Conservation (phyloP, 1,140 invertebrate species). For the Spodoptera litura region DNA sequence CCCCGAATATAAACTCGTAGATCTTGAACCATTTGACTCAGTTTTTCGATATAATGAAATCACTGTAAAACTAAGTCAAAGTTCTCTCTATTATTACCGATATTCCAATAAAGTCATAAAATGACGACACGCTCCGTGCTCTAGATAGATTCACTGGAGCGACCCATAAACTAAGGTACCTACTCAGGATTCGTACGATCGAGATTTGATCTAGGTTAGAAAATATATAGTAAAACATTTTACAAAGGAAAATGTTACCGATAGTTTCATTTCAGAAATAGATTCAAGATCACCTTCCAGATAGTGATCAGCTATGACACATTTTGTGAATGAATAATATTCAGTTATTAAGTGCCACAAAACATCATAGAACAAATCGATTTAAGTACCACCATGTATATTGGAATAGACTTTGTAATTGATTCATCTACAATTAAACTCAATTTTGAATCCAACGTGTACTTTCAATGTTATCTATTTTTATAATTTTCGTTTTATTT, state of each 20-base stretch:
- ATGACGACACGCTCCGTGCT: constrained; percentile 4
- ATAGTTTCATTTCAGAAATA: background rate
- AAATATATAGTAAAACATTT: background rate
- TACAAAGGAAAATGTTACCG: background rate
- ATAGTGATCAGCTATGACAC: background rate
- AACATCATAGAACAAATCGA: background rate
- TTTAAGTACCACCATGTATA: too few species aligned
- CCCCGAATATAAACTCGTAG: too few species aligned
- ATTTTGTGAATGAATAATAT: background rate
- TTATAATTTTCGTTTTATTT: too few species aligned
- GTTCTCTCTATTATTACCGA: background rate
- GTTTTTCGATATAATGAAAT: too few species aligned
- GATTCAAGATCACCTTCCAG: background rate
- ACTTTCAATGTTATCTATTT: too few species aligned
- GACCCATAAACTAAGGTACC: constrained; percentile 15
- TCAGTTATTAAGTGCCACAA: background rate
- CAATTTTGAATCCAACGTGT: too few species aligned
- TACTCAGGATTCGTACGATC: constrained; percentile 9
- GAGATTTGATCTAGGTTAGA: background rate
- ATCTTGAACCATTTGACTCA: too few species aligned
- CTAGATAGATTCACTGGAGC: constrained; percentile 13
- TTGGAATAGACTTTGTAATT: too few species aligned
- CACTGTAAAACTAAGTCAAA: background rate
- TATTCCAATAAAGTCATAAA: constrained; percentile 17
- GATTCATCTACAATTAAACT: too few species aligned